Percentiles rank a stretch among this genome's conserved stretches.
Evolutionary conservation across 2,113 vertebrate species (phyloP).

Genomic region (Psephotus haematonotus): DNA sequence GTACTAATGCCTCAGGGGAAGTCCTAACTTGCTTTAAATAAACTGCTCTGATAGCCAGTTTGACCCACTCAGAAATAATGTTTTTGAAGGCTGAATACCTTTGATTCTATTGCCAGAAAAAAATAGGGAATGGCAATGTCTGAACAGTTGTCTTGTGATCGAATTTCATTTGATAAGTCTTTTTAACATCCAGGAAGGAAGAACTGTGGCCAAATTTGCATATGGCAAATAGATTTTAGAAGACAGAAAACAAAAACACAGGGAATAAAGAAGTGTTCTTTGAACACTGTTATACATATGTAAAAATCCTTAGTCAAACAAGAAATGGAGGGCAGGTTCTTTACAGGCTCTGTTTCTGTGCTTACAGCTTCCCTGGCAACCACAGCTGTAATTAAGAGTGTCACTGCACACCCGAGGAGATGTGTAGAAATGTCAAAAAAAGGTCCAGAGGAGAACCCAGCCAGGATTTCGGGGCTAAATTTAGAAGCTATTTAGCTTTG

Average conservation of each 20-base stretch:
- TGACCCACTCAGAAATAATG: conserved; percentile 50
- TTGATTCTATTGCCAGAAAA: conserved; percentile 51
- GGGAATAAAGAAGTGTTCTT: background rate
- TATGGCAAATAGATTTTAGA: background rate
- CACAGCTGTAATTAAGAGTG: conserved; percentile 47
- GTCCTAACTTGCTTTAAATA: conserved; percentile 19
- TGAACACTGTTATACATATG: background rate
- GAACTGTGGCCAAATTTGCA: background rate
- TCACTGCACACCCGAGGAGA: conserved; percentile 7
- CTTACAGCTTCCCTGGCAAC: conserved; percentile 18
- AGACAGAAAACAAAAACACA: background rate
- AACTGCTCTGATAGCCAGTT: conserved; percentile 20
- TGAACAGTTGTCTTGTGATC: conserved; percentile 27
- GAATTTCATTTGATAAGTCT: conserved; percentile 12
- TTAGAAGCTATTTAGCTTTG: conserved; percentile 24
- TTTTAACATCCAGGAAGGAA: conserved; percentile 13
- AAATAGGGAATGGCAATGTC: conserved; percentile 2
- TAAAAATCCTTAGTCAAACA: background rate
- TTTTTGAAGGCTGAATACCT: conserved; percentile 41
- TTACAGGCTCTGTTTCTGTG: background rate
- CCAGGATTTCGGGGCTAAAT: background rate
- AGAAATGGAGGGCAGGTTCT: background rate
- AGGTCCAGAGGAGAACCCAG: conserved; percentile 1
- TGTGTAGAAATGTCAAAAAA: background rate
- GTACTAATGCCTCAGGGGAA: conserved; percentile 10